Percentiles rank a stretch among this genome's conserved stretches.
These are phyloP conservation scores for Xerus inauris DNA, from an alignment of 2,113 vertebrate genomes.

Conservation along the genomic window DNA sequence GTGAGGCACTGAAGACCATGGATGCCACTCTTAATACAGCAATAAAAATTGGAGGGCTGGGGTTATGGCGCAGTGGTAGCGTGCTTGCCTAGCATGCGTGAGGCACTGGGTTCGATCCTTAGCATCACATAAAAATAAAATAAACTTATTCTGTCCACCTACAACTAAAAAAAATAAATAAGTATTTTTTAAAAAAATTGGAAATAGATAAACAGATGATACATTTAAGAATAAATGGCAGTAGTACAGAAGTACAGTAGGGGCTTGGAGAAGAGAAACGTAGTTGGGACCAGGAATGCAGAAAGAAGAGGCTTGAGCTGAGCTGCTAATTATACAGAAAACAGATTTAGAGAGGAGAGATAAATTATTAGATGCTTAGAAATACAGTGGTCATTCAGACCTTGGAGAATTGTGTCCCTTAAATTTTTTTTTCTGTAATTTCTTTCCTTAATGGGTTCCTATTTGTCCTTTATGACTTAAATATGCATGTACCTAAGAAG, in stretches of 20 bases:
- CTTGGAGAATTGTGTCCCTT: background rate
- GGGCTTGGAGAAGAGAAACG: background rate
- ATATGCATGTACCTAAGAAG: background rate
- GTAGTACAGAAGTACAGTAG: background rate
- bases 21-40: background rate
- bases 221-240: background rate
- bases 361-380: background rate
- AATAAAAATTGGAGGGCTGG: too few relatives aligned
- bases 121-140: too few relatives aligned
- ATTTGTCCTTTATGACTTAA: slow-evolving; percentile 12
- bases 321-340: background rate
- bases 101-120: too few relatives aligned
- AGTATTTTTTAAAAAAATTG: too few relatives aligned
- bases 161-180: too few relatives aligned
- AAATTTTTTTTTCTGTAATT: background rate
- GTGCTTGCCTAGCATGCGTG: too few relatives aligned
- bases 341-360: background rate
- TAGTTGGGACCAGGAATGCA: background rate
- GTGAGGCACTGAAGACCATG: background rate
- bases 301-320: background rate
- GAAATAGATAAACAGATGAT: background rate
- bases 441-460: background rate
- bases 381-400: background rate
- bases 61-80: too few relatives aligned
- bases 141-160: too few relatives aligned